Evolutionary conservation across 2,797 vertebrate genomes (phyloP), one percentile per base, ranked within the genome.

Genomic region (Bryconaethiops microstoma): DNA sequence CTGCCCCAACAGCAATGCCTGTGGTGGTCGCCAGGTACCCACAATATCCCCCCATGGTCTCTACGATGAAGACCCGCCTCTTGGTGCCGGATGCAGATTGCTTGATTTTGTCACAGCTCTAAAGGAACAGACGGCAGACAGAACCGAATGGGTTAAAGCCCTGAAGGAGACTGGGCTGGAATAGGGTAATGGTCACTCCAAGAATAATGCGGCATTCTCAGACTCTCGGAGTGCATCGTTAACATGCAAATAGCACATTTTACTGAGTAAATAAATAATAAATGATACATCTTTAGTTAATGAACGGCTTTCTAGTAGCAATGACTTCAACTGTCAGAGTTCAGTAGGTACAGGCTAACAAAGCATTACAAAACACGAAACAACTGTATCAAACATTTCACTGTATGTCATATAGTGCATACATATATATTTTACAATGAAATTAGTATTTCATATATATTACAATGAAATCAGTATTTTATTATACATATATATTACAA

Each of bases 101-200:
- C 90, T 99, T 99, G 90, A 99, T 98, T 81, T 96, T 98, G 89
- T 99, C 98, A 0, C 98, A 99, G 83, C 97, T 95, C 98, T 99
- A 65, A 71, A 21, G 55, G 54, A 25, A 79, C 16, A 73, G 5
- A 2, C 50, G 59, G 50, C 23, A 62, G 39, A 35, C 16, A 2
- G 1, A 52, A 52, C 13, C 16, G 48, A 52, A 52, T 1, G 42
- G 10, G 8, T 8, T 9, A 45, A 45, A 45, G 42, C 10, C 42
- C 7, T 45, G 10, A 35, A 3, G 35, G 4, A 35, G 35, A 35
- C 35, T 35, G 2, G 42, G 42, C 42, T 45, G 42, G 35, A 35
- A 48, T 48, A 12, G 45, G 45, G 9, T 48, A 52, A 52, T 1
- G 10, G 48, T 52, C 48, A 52, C 10, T 1, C 48, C 42, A 45